Conservation (phyloP, 2,113 vertebrate species). For the Bufo gargarizans region DNA sequence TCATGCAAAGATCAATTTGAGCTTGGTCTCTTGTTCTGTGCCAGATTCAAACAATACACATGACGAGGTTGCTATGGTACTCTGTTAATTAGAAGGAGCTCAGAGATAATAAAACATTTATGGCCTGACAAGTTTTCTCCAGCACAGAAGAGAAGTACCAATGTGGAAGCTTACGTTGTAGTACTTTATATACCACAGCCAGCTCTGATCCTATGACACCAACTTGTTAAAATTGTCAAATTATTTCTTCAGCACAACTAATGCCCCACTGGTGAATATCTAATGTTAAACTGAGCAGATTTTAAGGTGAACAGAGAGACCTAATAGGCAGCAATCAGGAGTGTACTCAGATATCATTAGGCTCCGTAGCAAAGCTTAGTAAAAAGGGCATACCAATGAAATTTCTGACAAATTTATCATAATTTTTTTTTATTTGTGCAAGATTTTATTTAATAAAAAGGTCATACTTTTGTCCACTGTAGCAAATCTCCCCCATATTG, state of each 20-base stretch:
- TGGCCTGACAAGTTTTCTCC: constrained; percentile 20
- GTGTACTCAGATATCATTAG: no score
- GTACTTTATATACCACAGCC: not conserved
- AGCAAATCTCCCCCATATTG: no score
- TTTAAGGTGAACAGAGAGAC: not conserved
- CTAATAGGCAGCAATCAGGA: not conserved
- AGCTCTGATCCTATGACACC: not conserved
- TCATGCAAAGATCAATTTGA: constrained; percentile 37
- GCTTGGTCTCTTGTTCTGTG: constrained; percentile 31
- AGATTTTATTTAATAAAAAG: no score
- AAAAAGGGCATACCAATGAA: no score
- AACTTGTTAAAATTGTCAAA: no score
- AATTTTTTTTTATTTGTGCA: no score
- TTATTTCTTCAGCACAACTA: not conserved
- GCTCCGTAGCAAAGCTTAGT: no score
- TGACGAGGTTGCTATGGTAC: constrained; percentile 41
- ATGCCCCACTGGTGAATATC: not conserved
- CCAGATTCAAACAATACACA: constrained; percentile 31
- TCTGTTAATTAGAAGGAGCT: constrained; percentile 25
- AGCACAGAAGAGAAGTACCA: constrained; percentile 2
- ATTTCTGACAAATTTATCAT: no score
- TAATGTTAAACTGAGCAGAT: not conserved
- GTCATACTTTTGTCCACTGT: no score
- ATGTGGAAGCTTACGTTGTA: not conserved
- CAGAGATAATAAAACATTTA: constrained; percentile 37